Conservation (phyloP, 2,113 vertebrate species). For the Orycteropus afer region DNA sequence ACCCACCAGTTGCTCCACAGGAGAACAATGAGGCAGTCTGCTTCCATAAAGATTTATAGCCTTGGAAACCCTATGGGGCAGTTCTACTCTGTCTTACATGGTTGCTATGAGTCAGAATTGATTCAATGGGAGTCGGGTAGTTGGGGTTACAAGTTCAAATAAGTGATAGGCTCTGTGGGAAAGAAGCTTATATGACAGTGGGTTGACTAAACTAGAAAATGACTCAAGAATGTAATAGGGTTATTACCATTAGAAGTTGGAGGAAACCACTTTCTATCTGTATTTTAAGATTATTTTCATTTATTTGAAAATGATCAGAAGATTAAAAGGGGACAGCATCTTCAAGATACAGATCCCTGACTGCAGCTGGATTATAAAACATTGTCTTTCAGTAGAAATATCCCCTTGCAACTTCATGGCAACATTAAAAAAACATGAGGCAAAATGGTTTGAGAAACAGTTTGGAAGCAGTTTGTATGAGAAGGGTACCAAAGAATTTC, state of each 20-base stretch:
- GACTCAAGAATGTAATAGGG: background rate
- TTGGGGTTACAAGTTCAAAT: background rate
- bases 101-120: no score
- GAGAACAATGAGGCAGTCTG: no score
- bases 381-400: background rate
- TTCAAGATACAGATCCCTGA: background rate
- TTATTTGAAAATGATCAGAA: conserved; percentile 20
- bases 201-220: background rate
- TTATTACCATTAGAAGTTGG: conserved; percentile 37
- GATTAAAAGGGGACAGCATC: background rate
- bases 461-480: background rate
- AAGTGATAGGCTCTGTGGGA: background rate
- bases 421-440: background rate
- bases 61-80: no score
- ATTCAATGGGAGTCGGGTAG: no score
- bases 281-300: conserved; percentile 42
- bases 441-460: background rate
- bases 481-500: background rate
- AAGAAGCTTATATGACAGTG: background rate
- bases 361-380: background rate
- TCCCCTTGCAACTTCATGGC: background rate
- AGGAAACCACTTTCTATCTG: background rate
- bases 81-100: no score
- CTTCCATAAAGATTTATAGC: no score
- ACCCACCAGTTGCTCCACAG: no score